A percentile compares a stretch with the other conserved stretches of the same genome.
These are phyloP conservation scores for Himalopsyche phryganea DNA, from an alignment of 1,140 invertebrate genomes.

Conservation along the genomic window DNA sequence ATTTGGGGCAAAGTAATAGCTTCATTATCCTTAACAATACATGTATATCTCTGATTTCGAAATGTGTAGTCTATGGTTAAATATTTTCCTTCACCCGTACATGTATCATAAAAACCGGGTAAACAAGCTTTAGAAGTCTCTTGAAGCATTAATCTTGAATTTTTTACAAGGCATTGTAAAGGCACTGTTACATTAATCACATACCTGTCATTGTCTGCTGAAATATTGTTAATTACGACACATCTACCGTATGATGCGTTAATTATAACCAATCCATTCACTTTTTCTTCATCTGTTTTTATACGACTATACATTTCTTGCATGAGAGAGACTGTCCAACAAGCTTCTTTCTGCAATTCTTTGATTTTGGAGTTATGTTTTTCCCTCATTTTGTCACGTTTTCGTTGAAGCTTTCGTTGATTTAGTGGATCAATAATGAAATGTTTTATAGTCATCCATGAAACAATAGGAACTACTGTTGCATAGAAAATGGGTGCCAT, in stretches of 20 bases:
- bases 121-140: slow-evolving; percentile 77
- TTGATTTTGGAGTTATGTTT: slow-evolving; percentile 53
- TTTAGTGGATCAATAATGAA: slow-evolving; percentile 83
- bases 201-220: slow-evolving; percentile 66
- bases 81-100: too few species aligned
- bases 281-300: slow-evolving; percentile 68
- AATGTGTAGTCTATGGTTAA: too few species aligned
- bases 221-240: too few species aligned
- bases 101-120: too few species aligned
- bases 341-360: slow-evolving; percentile 77
- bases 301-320: slow-evolving; percentile 73
- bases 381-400: slow-evolving; percentile 52
- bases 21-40: too few species aligned
- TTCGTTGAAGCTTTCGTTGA: slow-evolving; percentile 68
- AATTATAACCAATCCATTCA: slow-evolving; percentile 66
- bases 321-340: slow-evolving; percentile 85
- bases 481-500: slow-evolving; percentile 92
- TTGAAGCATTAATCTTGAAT: slow-evolving; percentile 81
- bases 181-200: slow-evolving; percentile 89
- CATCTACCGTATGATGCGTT: too few species aligned
- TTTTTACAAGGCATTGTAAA: slow-evolving; percentile 89
- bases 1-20: too few species aligned
- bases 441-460: slow-evolving; percentile 77
- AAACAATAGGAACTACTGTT: slow-evolving; percentile 77
- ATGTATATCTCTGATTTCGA: too few species aligned